Percentiles rank a stretch among this genome's conserved stretches.
Conservation (phyloP, 2,888 invertebrate species). For the Caenorhabditis panamensis region DNA sequence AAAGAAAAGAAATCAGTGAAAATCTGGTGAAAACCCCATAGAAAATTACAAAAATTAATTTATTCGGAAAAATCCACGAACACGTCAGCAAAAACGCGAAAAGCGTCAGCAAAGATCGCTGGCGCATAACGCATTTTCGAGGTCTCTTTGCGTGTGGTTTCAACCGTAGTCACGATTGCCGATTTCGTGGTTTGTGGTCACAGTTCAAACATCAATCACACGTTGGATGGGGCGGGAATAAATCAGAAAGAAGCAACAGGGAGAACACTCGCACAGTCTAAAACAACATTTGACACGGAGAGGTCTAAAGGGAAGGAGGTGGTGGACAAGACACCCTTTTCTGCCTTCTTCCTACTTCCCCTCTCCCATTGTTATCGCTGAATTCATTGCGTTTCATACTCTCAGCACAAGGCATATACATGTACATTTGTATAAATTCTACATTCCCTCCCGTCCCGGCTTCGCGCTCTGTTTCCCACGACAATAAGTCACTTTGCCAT, state of each 20-base stretch:
- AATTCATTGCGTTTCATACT: neutral
- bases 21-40: neutral
- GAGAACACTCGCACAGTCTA: slow-evolving; percentile 11
- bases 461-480: neutral
- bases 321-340: slow-evolving; percentile 7
- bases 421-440: neutral
- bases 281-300: slow-evolving; percentile 17
- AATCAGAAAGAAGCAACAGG: slow-evolving; percentile 40
- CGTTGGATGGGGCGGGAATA: slow-evolving; percentile 27
- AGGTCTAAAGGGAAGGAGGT: no score
- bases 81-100: slow-evolving; percentile 10
- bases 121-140: neutral
- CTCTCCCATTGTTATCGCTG: neutral
- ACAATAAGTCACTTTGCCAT: neutral
- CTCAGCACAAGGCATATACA: neutral
- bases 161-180: slow-evolving; percentile 32
- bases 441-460: neutral
- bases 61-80: slow-evolving; percentile 5
- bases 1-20: neutral
- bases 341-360: neutral
- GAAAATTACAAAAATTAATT: neutral
- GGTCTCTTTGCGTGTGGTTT: slow-evolving; percentile 26
- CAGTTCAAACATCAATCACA: slow-evolving; percentile 49
- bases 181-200: slow-evolving; percentile 49
- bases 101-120: slow-evolving; percentile 10